Conservation (phyloP, 2,888 invertebrate genomes). For the Crossocerus cetratus region DNA sequence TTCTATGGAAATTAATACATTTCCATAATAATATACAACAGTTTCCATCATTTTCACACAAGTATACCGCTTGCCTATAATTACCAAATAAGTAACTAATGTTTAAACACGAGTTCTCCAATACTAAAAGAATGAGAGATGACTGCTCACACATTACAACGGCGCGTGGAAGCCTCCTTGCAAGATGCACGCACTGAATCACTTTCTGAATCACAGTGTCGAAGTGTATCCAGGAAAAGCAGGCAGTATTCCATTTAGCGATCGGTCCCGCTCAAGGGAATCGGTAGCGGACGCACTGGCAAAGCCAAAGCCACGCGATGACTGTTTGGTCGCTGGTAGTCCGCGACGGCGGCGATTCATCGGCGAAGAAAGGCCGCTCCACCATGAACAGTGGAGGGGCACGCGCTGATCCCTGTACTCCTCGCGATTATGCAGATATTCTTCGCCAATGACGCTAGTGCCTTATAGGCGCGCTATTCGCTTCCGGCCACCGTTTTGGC, state of each 20-base stretch:
- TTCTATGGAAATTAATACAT: too few species aligned
- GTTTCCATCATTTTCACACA: too few species aligned
- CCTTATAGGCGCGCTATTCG: slow-evolving; percentile 24
- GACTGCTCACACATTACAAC: too few species aligned
- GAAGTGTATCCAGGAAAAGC: neutral
- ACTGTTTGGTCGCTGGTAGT: slow-evolving; percentile 56
- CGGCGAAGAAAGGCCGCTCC: slow-evolving; percentile 54
- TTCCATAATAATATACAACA: too few species aligned
- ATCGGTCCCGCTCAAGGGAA: slow-evolving; percentile 21
- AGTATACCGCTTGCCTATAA: too few species aligned
- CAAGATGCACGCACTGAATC: slow-evolving; percentile 7
- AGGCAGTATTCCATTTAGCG: slow-evolving; percentile 20
- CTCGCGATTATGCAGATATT: slow-evolving; percentile 53
- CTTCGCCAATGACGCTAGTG: slow-evolving; percentile 26
- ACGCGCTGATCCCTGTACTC: slow-evolving; percentile 26
- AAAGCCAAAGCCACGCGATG: slow-evolving; percentile 53
- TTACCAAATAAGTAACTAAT: too few species aligned
- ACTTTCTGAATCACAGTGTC: slow-evolving; percentile 12
- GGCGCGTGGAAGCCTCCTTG: too few species aligned
- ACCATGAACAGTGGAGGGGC: slow-evolving; percentile 52
- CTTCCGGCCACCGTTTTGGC: slow-evolving; percentile 41
- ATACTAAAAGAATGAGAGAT: too few species aligned
- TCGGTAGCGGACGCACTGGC: slow-evolving; percentile 33
- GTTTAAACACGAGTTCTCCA: too few species aligned
- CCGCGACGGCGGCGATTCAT: slow-evolving; percentile 55